Percentiles rank a stretch among this genome's conserved stretches.
Evolutionary conservation across 2,888 invertebrate genomes (phyloP).

Genomic region (Alsophila aescularia): DNA sequence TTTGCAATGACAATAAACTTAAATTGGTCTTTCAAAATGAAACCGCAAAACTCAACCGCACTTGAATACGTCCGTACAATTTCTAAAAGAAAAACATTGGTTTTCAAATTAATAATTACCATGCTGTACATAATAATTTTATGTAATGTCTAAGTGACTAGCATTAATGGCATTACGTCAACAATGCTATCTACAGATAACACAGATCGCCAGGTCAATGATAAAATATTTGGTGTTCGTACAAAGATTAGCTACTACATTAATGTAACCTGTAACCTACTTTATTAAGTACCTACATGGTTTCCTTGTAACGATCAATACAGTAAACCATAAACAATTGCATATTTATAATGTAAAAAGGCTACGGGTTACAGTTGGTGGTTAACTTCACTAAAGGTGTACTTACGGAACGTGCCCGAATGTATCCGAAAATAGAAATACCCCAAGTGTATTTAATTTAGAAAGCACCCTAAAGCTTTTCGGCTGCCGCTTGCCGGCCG

Average conservation of each 20-base stretch:
- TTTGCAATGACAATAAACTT: too few species aligned
- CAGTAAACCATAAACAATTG: neutral
- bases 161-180: constrained; percentile 39
- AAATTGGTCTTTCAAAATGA: too few species aligned
- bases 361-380: neutral
- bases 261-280: constrained; percentile 26
- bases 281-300: constrained; percentile 29
- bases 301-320: constrained; percentile 25
- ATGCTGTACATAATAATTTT: too few species aligned
- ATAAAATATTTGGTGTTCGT: constrained; percentile 25
- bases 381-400: too few species aligned
- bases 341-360: too few species aligned
- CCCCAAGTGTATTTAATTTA: constrained; percentile 24
- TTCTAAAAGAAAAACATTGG: too few species aligned
- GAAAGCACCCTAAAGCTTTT: constrained; percentile 45
- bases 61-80: too few species aligned
- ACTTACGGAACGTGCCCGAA: constrained; percentile 14
- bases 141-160: constrained; percentile 20
- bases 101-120: too few species aligned
- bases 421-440: constrained; percentile 25
- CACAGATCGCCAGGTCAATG: constrained; percentile 24
- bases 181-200: constrained; percentile 42
- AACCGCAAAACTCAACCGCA: too few species aligned
- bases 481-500: constrained; percentile 33
- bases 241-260: constrained; percentile 23